Evolutionary conservation across 2,888 invertebrate genomes (phyloP).

Genomic region (Pseudococcus longispinus): DNA sequence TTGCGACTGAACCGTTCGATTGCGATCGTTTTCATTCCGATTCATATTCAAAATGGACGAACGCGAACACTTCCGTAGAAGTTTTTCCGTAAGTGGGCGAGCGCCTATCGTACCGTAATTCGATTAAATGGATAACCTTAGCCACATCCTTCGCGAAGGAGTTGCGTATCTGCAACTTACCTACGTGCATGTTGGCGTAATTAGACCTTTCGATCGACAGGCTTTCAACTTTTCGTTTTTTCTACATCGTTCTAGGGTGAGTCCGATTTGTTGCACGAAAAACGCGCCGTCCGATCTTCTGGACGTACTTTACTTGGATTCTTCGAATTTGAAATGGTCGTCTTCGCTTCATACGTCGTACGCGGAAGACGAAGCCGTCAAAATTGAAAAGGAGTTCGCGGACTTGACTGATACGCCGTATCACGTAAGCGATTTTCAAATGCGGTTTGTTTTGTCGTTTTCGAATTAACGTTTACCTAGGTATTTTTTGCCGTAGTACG

Average conservation of each 20-base stretch:
- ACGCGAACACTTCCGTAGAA: neutral
- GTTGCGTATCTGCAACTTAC: no score
- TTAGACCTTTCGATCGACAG: no score
- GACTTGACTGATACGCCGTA: neutral
- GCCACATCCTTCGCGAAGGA: neutral
- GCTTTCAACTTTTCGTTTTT: neutral
- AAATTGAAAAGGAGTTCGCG: neutral
- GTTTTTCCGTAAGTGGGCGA: neutral
- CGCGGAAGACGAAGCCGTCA: neutral
- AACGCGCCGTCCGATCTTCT: neutral
- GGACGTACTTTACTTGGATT: neutral
- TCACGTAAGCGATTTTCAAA: neutral
- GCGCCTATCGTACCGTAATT: neutral
- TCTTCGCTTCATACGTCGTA: neutral
- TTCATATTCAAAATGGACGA: neutral
- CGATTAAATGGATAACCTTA: no score
- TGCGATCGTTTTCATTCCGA: neutral
- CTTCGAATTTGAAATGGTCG: neutral
- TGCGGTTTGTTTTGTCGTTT: neutral
- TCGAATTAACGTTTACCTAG: neutral
- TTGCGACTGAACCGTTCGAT: no score
- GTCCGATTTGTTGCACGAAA: slow-evolving; percentile 16
- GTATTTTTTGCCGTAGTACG: no score
- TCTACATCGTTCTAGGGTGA: neutral
- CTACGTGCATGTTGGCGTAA: no score